A percentile compares a stretch with the other conserved stretches of the same genome.
Conservation (phyloP, 1,140 invertebrate genomes). For the Hycleus phaleratus region DNA sequence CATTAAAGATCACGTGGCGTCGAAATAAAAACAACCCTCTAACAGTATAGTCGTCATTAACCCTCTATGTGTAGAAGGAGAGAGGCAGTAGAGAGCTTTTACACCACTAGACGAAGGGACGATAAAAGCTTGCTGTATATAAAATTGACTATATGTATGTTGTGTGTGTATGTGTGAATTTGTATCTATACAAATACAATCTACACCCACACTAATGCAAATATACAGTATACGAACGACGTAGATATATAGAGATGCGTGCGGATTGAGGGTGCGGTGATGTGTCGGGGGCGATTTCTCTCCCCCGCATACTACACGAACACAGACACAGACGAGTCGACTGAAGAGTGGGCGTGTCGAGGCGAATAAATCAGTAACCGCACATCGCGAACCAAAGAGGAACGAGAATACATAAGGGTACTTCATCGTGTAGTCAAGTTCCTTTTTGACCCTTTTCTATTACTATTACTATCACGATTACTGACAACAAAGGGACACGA, state of each 20-base stretch:
- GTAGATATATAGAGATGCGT: constrained; percentile 4
- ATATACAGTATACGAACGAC: too few species aligned
- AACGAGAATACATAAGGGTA: not conserved
- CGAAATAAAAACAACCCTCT: constrained; percentile 13
- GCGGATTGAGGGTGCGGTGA: constrained; percentile 23
- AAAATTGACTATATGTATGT: not conserved
- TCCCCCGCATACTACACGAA: constrained; percentile 13
- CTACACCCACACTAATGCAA: too few species aligned
- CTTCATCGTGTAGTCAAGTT: not conserved
- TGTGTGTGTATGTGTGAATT: too few species aligned
- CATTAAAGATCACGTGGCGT: constrained; percentile 13
- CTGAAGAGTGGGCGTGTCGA: constrained; percentile 31
- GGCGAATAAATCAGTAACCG: constrained; percentile 35
- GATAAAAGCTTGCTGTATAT: constrained; percentile 4
- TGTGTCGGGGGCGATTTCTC: constrained; percentile 5
- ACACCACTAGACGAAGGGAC: not conserved
- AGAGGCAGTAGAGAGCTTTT: constrained; percentile 3
- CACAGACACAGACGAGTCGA: constrained; percentile 1
- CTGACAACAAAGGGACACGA: too few species aligned
- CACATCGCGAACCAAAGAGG: constrained; percentile 13
- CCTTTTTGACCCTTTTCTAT: not conserved
- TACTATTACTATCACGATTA: too few species aligned
- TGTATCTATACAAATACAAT: too few species aligned
- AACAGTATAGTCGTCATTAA: constrained; percentile 13
- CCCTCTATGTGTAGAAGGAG: not conserved